phyloP scores from a whole-genome alignment of 2,797 vertebrate genomes.

The Acanthiza pusilla region DNA sequence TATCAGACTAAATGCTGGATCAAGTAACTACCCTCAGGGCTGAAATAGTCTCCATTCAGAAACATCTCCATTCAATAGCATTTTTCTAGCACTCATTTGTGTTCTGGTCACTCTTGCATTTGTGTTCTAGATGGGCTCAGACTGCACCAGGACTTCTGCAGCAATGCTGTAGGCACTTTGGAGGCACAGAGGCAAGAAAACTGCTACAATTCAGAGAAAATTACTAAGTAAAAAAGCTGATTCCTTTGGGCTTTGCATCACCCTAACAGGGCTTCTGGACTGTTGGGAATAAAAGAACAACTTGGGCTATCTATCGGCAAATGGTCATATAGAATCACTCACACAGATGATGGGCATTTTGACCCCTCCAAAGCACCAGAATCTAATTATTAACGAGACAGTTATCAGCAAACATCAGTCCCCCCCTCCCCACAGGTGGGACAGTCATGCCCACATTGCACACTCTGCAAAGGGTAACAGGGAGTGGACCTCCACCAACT shows the following conservation, averaged over 20 bases:
- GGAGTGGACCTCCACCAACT: not conserved
- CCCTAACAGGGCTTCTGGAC: not conserved
- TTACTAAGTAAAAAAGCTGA: not conserved
- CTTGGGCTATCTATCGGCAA: not conserved
- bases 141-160: not conserved
- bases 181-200: not conserved
- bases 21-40: slow-evolving; percentile 17
- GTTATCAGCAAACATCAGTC: not conserved
- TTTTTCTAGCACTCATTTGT: not conserved
- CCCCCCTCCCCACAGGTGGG: not conserved
- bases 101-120: not conserved
- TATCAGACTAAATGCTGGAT: slow-evolving; percentile 37
- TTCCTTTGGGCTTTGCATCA: not conserved
- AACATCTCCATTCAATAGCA: not conserved
- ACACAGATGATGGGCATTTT: not conserved
- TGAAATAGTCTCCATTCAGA: not conserved
- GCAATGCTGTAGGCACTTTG: not conserved
- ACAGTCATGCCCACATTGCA: not conserved
- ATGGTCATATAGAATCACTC: not conserved
- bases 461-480: not conserved
- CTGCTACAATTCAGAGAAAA: not conserved
- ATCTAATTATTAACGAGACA: not conserved
- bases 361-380: not conserved
- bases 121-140: not conserved
- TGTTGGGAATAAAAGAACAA: not conserved